phyloP scores from a whole-genome alignment of 1,140 invertebrate genomes.

The Aphelinus certus region DNA sequence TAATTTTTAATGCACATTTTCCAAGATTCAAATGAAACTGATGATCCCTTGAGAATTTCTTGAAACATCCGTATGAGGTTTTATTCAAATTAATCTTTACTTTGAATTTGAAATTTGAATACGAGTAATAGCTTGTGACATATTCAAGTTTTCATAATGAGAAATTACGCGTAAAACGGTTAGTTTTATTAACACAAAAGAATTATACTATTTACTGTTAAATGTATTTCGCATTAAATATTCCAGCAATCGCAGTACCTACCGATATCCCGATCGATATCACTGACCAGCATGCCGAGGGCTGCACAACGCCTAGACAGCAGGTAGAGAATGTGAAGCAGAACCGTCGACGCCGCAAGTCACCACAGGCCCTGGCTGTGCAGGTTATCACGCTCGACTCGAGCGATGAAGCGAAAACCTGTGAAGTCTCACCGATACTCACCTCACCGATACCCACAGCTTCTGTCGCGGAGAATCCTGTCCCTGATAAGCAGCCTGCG shows the following conservation, averaged over 20 bases:
- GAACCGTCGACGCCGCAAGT: slow-evolving; percentile 18
- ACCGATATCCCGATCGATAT: slow-evolving; percentile 29
- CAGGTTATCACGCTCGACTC: slow-evolving; percentile 11
- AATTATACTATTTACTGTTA: too few species aligned
- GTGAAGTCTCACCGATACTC: not conserved
- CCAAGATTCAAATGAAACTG: not conserved
- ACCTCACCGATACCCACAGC: not conserved
- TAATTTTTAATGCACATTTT: not conserved
- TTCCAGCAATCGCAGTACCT: slow-evolving; percentile 15
- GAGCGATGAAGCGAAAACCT: not conserved
- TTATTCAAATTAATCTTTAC: not conserved
- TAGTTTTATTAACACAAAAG: not conserved
- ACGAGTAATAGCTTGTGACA: too few species aligned
- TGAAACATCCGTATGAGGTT: too few species aligned
- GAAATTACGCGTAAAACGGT: too few species aligned
- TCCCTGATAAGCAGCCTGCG: not conserved
- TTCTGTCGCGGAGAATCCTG: not conserved
- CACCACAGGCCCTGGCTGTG: slow-evolving; percentile 1
- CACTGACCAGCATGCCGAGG: slow-evolving; percentile 7
- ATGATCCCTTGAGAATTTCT: not conserved
- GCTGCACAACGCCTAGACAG: slow-evolving; percentile 30
- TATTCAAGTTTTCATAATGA: too few species aligned
- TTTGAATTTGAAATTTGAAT: not conserved
- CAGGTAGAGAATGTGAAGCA: slow-evolving; percentile 5
- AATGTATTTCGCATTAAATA: too few species aligned